A percentile compares a stretch with the other conserved stretches of the same genome.
phyloP scores from a whole-genome alignment of 2,113 vertebrate species.

The Myiozetetes cayanensis region DNA sequence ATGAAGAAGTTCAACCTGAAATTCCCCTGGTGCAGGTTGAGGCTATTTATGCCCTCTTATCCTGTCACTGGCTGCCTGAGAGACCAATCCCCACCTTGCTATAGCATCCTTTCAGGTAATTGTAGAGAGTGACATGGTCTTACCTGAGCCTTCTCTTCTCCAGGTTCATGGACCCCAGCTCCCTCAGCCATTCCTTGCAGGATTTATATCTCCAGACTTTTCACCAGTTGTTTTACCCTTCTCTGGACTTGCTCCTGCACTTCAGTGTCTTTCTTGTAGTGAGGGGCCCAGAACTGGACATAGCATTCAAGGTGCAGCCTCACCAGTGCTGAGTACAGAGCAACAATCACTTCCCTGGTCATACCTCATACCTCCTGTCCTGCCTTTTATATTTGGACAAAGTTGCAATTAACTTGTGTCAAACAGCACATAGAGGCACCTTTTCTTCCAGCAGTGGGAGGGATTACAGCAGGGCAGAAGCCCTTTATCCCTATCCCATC shows the following conservation, averaged over 20 bases:
- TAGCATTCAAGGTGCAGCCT: neutral
- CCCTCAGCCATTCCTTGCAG: neutral
- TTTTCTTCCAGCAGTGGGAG: neutral
- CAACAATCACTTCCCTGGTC: neutral
- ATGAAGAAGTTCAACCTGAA: neutral
- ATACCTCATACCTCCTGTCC: neutral
- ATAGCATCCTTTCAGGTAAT: neutral
- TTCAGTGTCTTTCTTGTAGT: neutral
- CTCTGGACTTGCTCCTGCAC: neutral
- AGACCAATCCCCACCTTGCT: neutral
- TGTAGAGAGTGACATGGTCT: neutral
- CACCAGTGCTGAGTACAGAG: neutral
- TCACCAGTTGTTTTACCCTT: neutral
- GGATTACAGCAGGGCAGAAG: neutral
- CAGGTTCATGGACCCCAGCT: neutral
- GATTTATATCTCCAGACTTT: neutral
- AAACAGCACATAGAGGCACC: neutral
- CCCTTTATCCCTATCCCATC: neutral
- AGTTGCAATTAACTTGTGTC: neutral
- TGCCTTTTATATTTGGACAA: neutral
- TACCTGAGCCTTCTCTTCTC: neutral
- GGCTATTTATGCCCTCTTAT: neutral
- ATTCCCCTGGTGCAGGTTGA: neutral
- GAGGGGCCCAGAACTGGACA: neutral
- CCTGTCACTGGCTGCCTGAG: rapidly evolving